A percentile compares a stretch with the other conserved stretches of the same genome.
Evolutionary conservation across 2,888 invertebrate species (phyloP).

Genomic region (Apeira syringaria): DNA sequence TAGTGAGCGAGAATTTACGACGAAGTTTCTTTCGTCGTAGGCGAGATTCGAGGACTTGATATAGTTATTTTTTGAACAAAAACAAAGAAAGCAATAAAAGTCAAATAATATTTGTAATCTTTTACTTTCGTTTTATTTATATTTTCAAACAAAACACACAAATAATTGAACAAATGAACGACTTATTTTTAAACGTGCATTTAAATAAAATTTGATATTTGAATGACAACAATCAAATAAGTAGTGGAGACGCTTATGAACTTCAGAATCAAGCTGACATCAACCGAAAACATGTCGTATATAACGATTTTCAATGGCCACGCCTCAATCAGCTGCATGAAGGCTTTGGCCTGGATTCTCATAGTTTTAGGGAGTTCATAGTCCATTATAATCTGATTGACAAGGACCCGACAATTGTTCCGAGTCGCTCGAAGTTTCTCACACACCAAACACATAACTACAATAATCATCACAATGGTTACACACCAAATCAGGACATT

Average conservation of each 20-base stretch:
- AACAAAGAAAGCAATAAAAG: background rate
- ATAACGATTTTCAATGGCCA: conserved; percentile 53
- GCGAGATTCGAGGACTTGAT: too few species aligned
- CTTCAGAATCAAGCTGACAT: conserved; percentile 60
- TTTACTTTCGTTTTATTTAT: too few species aligned
- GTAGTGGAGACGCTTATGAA: conserved; percentile 65
- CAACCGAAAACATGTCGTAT: conserved; percentile 62
- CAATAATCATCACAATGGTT: conserved; percentile 41
- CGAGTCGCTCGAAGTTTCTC: conserved; percentile 47
- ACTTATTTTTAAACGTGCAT: too few species aligned
- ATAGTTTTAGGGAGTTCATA: conserved; percentile 55
- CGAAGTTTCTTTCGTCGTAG: too few species aligned
- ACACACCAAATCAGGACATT: conserved; percentile 47
- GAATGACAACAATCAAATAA: conserved; percentile 64
- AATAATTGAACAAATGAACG: too few species aligned
- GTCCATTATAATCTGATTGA: conserved; percentile 62
- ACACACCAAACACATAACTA: conserved; percentile 48
- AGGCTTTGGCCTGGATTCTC: conserved; percentile 59
- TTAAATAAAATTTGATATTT: conserved; percentile 52
- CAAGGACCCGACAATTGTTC: conserved; percentile 46
- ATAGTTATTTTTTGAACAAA: too few species aligned
- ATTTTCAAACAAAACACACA: background rate
- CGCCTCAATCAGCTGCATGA: conserved; percentile 57
- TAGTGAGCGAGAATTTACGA: too few species aligned
- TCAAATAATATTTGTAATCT: too few species aligned